A percentile compares a stretch with the other conserved stretches of the same genome.
These are phyloP conservation scores for Microdon myrmicae DNA, from an alignment of 2,888 invertebrate genomes.

Conservation along the genomic window DNA sequence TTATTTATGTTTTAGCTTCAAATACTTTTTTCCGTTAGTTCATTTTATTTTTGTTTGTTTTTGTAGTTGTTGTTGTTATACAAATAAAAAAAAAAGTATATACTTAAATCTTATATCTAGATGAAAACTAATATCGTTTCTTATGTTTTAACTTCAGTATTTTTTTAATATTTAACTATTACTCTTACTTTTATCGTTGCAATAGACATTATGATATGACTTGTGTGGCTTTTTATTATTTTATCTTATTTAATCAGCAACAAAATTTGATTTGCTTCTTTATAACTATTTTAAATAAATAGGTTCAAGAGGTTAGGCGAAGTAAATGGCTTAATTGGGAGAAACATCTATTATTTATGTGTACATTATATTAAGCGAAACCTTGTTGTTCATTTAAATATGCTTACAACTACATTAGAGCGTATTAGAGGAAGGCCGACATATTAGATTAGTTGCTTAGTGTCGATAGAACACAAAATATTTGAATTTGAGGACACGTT, in stretches of 20 bases:
- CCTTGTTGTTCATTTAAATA: constrained; percentile 56
- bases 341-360: constrained; percentile 14
- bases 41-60: constrained; percentile 1
- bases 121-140: constrained; percentile 36
- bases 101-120: constrained; percentile 11
- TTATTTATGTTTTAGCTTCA: not conserved
- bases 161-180: constrained; percentile 44
- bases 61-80: constrained; percentile 4
- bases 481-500: too few relatives aligned
- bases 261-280: constrained; percentile 17
- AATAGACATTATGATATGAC: constrained; percentile 56
- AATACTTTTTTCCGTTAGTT: too few relatives aligned
- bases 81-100: constrained; percentile 1
- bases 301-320: constrained; percentile 10
- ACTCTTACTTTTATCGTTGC: constrained; percentile 54
- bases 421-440: constrained; percentile 24
- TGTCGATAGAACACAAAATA: too few relatives aligned
- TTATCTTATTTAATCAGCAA: constrained; percentile 49
- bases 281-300: not conserved
- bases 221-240: constrained; percentile 48
- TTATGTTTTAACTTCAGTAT: constrained; percentile 40
- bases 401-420: constrained; percentile 39
- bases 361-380: constrained; percentile 58
- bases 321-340: constrained; percentile 7
- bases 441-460: too few relatives aligned